phyloP scores from a whole-genome alignment of 92 coral and sea anemone genomes.

The Phymanthus crucifer region DNA sequence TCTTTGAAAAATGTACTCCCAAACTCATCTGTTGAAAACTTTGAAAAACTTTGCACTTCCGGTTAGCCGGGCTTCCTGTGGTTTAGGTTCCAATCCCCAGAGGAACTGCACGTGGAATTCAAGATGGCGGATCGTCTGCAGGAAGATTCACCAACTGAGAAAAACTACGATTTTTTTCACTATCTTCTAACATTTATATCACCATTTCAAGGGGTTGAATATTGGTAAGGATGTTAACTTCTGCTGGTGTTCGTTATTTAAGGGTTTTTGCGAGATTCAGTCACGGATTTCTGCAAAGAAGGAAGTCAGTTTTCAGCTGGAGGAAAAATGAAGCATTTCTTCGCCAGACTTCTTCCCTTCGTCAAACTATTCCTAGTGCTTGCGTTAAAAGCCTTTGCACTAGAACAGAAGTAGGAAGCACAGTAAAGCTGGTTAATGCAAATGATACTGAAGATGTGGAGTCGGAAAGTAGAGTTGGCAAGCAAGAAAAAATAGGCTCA shows the following conservation, averaged over 20 bases:
- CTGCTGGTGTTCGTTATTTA: background rate
- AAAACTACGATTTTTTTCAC: background rate
- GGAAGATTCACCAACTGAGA: background rate
- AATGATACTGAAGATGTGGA: background rate
- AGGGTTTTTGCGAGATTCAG: background rate
- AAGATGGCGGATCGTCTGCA: background rate
- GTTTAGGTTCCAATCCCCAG: conserved; percentile 2
- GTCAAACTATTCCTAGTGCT: background rate
- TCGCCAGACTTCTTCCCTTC: background rate
- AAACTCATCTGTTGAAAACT: too few species aligned
- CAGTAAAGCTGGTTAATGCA: background rate
- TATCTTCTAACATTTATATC: background rate
- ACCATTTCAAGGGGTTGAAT: background rate
- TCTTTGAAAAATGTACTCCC: too few species aligned
- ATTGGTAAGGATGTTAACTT: background rate
- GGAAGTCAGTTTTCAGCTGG: background rate
- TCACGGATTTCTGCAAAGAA: background rate
- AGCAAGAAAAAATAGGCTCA: background rate
- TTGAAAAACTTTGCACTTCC: background rate
- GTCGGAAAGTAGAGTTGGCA: background rate
- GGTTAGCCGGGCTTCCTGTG: background rate
- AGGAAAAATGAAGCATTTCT: background rate
- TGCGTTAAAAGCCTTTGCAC: background rate
- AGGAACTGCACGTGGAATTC: background rate
- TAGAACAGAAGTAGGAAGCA: background rate